phyloP scores from a whole-genome alignment of 2,888 invertebrate genomes.

The Acanthosepion pharaonis region DNA sequence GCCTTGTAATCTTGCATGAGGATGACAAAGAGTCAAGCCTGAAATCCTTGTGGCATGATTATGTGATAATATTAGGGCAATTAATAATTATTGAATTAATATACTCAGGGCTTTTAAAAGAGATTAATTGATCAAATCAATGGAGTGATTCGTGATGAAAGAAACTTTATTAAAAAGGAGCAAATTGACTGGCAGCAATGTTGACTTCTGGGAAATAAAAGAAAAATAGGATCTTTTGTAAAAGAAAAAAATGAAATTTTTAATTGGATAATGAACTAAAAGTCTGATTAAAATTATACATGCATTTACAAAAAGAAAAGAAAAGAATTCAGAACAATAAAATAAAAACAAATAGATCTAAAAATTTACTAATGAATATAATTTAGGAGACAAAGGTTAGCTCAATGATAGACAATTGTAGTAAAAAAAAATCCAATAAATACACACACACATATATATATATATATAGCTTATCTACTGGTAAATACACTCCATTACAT shows the following conservation, averaged over 20 bases:
- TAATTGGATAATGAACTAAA: slow-evolving; percentile 6
- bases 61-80: slow-evolving; percentile 6
- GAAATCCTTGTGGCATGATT: not conserved
- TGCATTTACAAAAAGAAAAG: not conserved
- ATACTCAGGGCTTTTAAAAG: not conserved
- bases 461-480: too few species aligned
- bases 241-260: not conserved
- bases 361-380: not conserved
- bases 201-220: not conserved
- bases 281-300: slow-evolving; percentile 16
- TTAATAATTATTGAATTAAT: slow-evolving; percentile 33
- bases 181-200: not conserved
- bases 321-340: not conserved
- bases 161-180: not conserved
- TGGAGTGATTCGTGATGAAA: not conserved
- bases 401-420: too few species aligned
- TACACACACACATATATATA: too few species aligned
- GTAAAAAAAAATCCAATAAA: too few species aligned
- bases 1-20: not conserved
- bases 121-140: not conserved
- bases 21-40: not conserved
- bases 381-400: not conserved
- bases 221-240: not conserved
- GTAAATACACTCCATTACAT: too few species aligned
- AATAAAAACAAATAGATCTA: not conserved